phyloP scores from a whole-genome alignment of 53 echinoderm and acorn worm species.

The Mesocentrotus franciscanus region DNA sequence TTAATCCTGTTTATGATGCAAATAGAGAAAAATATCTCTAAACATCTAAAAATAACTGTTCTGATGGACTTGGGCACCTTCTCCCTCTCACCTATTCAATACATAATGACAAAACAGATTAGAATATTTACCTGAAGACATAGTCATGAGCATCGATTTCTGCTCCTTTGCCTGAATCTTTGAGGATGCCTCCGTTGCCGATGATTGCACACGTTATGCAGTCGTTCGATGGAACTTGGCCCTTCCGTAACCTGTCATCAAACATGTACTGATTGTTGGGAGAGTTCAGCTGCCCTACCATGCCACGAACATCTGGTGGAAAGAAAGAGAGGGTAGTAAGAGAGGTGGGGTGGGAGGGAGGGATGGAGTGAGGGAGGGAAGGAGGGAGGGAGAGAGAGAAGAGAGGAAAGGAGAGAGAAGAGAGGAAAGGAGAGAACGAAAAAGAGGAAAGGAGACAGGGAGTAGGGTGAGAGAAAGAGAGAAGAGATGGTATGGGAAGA shows the following conservation, averaged over 20 bases:
- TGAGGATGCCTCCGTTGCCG: constrained; percentile 93
- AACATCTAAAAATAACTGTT: no score
- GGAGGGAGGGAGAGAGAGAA: not conserved
- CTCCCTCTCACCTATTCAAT: no score
- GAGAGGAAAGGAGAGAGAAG: not conserved
- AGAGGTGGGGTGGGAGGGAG: not conserved
- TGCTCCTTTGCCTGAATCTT: constrained; percentile 81
- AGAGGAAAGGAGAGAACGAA: not conserved
- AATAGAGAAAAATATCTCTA: no score
- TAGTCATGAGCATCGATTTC: constrained; percentile 97
- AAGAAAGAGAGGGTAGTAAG: not conserved
- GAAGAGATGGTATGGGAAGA: not conserved
- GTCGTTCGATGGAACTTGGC: not conserved
- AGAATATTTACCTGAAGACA: constrained; percentile 84
- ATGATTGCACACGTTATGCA: constrained; percentile 91
- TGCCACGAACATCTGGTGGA: constrained; percentile 28
- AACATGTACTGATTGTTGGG: constrained; percentile 90
- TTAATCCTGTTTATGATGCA: no score
- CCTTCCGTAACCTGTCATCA: constrained; percentile 79
- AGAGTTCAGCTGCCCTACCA: constrained; percentile 55
- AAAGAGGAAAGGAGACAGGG: no score
- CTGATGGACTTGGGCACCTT: no score
- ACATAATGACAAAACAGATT: not conserved
- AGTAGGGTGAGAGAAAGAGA: no score
- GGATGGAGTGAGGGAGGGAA: not conserved